A percentile compares a stretch with the other conserved stretches of the same genome.
phyloP scores from a whole-genome alignment of 2,113 vertebrate genomes.

The Heliornis fulica region DNA sequence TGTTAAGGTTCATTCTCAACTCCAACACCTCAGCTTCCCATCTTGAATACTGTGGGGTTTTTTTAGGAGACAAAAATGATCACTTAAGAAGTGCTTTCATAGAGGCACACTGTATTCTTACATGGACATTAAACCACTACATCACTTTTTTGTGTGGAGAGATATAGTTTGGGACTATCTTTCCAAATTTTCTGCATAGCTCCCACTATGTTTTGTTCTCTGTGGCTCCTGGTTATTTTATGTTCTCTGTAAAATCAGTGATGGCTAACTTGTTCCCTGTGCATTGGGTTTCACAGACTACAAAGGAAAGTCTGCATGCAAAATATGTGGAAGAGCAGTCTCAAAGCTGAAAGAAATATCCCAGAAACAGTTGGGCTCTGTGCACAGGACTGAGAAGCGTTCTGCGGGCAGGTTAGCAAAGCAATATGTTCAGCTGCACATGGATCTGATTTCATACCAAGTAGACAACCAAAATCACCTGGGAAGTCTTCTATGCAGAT shows the following conservation, averaged over 20 bases:
- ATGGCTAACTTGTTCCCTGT: not conserved
- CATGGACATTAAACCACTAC: not conserved
- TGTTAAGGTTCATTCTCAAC: not conserved
- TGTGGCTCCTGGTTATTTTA: not conserved
- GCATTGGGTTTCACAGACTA: not conserved
- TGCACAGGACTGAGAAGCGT: not conserved
- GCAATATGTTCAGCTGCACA: not conserved
- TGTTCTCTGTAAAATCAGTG: not conserved
- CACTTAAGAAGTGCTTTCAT: not conserved
- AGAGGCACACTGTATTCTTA: not conserved
- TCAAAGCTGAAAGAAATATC: not conserved
- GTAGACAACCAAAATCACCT: not conserved
- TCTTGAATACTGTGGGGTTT: not conserved
- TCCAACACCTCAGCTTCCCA: not conserved
- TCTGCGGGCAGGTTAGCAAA: slow-evolving; percentile 24
- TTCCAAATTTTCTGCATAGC: not conserved
- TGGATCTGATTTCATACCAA: slow-evolving; percentile 33
- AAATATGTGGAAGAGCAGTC: not conserved
- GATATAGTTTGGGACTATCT: not conserved
- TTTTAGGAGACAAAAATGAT: not conserved
- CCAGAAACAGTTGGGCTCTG: not conserved
- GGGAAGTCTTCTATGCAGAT: not conserved
- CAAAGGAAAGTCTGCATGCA: not conserved
- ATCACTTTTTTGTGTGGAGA: not conserved
- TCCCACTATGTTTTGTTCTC: not conserved